phyloP scores from a whole-genome alignment of 2,888 invertebrate species.

The Spialia ferax region DNA sequence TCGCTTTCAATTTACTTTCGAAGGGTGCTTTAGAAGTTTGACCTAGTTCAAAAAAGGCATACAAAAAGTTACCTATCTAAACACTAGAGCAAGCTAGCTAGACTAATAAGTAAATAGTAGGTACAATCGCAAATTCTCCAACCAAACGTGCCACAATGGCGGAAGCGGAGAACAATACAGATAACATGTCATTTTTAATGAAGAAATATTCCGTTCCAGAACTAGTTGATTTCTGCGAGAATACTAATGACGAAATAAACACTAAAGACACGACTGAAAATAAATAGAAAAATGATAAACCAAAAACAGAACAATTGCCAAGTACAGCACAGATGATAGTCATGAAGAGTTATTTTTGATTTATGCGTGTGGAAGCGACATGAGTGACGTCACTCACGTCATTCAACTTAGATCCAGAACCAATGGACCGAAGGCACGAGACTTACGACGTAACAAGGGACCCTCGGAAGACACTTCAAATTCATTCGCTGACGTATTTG shows the following conservation, averaged over 20 bases:
- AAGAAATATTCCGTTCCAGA: not conserved
- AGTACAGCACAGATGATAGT: not conserved
- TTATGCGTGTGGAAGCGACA: not conserved
- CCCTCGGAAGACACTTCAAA: not conserved
- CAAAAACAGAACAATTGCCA: not conserved
- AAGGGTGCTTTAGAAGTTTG: too few relatives aligned
- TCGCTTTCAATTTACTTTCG: too few relatives aligned
- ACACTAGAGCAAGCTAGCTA: not conserved
- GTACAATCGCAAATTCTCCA: conserved; percentile 6
- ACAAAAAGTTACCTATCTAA: not conserved
- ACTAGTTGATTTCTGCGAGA: not conserved
- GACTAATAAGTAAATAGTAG: not conserved
- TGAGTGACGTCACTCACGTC: conserved; percentile 5
- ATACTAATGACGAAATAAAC: not conserved
- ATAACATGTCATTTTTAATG: conserved; percentile 1
- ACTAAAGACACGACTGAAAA: not conserved
- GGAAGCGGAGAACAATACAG: not conserved
- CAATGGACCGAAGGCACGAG: not conserved
- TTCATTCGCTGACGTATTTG: not conserved
- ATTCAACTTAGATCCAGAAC: not conserved
- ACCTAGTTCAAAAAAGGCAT: not conserved
- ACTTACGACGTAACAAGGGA: not conserved
- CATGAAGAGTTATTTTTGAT: not conserved
- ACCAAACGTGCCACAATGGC: not conserved
- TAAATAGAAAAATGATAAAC: not conserved